Evolutionary conservation across 2,797 vertebrate genomes (phyloP).

Genomic region (Darevskia mixta): DNA sequence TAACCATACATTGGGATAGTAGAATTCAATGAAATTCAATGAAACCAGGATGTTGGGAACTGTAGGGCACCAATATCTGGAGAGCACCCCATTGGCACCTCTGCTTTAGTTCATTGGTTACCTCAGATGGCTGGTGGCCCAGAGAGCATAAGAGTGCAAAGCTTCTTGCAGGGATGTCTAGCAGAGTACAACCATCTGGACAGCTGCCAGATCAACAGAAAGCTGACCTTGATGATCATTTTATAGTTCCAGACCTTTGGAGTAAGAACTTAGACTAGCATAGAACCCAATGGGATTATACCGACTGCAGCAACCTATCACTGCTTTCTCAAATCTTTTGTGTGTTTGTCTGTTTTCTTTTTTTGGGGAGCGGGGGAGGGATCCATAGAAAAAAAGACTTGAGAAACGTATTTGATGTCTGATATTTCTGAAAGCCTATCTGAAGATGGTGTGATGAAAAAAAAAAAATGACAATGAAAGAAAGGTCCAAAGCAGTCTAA

Average conservation of each 20-base stretch:
- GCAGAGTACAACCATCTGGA: not conserved
- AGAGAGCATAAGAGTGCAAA: not conserved
- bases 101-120: not conserved
- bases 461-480: not conserved
- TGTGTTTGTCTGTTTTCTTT: not conserved
- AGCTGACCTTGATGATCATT: not conserved
- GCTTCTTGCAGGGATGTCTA: not conserved
- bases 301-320: not conserved
- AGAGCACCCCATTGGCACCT: too few species aligned
- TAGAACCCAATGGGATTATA: not conserved
- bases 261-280: not conserved
- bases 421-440: not conserved
- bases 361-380: too few species aligned
- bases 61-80: too few species aligned
- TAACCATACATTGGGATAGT: too few species aligned
- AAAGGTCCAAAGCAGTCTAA: constrained; percentile 13
- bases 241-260: not conserved
- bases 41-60: too few species aligned
- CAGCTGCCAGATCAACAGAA: not conserved
- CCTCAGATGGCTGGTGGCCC: not conserved
- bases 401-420: not conserved
- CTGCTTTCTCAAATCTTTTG: not conserved
- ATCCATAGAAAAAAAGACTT: not conserved
- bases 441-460: not conserved
- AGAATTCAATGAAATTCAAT: too few species aligned